Evolutionary conservation across 1,140 invertebrate genomes (phyloP), one percentile per base, ranked within the genome.

Genomic region (Procambarus virginalis): DNA sequence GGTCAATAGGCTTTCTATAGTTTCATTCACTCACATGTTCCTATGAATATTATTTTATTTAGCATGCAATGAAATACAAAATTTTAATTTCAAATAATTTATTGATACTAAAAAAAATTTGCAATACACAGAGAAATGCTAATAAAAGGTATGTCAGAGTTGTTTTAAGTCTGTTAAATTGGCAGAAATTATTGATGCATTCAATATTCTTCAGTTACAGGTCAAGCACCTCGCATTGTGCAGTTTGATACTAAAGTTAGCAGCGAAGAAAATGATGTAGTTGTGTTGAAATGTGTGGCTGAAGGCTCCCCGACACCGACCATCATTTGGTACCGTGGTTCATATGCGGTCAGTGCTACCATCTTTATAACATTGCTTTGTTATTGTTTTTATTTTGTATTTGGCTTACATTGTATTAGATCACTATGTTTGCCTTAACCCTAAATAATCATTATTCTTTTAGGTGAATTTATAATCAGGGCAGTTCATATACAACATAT

Each of bases 301-400:
- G 94, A 95, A 88, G 97, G 97, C 77, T 95, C 95, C 93, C 97
- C 97, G 3, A 94, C 94, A 84, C 97, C 97, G 2, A 95, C 94
- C 68, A 95, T 98, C 76, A 95, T 95, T 0, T 98, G 97, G 97
- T 96, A 95, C 3, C 96, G 95, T 92, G 96, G 96, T 70, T 95
- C 95, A 48, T 94, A 96, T 91, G 94, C 96, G 93, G 97, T 97
- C 94, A 94, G 94, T 94, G 48, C 86, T 70, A 96, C 60, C 94
- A 97, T 8, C 3, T 20, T 64, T 20, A 17, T 64, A 17, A 64
- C 20, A 4, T 20, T 64, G 60, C 12, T 64, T 64, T 58, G 55
- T 58, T 58, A 58, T 8, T 58, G 6, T 9, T 58, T 9, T 12
- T 9, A 58, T 9, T 9, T 58, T 9, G 6, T 8, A 9, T 12